Evolutionary conservation across 1,140 invertebrate species (phyloP).

Genomic region (Ptiloglossa arizonensis): DNA sequence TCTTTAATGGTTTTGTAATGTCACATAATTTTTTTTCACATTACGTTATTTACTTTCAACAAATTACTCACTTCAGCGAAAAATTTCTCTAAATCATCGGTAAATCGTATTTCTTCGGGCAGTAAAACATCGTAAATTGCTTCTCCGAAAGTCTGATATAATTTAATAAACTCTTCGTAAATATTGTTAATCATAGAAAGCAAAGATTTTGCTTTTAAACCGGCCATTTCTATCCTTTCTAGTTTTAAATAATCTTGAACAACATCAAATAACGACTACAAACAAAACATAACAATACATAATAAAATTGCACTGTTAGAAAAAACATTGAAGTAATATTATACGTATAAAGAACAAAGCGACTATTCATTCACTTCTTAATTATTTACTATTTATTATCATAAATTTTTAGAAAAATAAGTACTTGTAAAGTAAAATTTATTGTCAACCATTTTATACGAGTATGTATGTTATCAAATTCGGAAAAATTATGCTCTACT

Average conservation of each 20-base stretch:
- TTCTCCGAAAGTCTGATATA: constrained; percentile 87
- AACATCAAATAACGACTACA: constrained; percentile 87
- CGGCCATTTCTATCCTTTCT: constrained; percentile 93
- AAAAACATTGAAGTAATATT: neutral
- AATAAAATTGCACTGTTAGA: neutral
- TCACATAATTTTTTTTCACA: too few species aligned
- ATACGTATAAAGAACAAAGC: too few species aligned
- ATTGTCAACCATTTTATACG: too few species aligned
- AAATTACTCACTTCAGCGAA: constrained; percentile 58
- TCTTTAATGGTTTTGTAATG: too few species aligned
- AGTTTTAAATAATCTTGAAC: constrained; percentile 92
- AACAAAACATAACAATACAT: neutral
- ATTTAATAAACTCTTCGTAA: constrained; percentile 88
- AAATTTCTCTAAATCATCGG: constrained; percentile 82
- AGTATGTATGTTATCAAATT: too few species aligned
- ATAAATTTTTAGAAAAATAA: too few species aligned
- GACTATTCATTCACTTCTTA: too few species aligned
- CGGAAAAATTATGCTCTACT: too few species aligned
- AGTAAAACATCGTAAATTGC: constrained; percentile 87
- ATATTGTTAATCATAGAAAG: constrained; percentile 80
- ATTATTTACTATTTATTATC: too few species aligned
- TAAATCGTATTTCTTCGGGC: constrained; percentile 85
- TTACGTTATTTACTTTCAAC: neutral
- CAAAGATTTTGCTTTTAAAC: constrained; percentile 88
- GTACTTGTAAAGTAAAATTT: too few species aligned